phyloP scores from a whole-genome alignment of 2,797 vertebrate species.

The Lepus oiostolus region DNA sequence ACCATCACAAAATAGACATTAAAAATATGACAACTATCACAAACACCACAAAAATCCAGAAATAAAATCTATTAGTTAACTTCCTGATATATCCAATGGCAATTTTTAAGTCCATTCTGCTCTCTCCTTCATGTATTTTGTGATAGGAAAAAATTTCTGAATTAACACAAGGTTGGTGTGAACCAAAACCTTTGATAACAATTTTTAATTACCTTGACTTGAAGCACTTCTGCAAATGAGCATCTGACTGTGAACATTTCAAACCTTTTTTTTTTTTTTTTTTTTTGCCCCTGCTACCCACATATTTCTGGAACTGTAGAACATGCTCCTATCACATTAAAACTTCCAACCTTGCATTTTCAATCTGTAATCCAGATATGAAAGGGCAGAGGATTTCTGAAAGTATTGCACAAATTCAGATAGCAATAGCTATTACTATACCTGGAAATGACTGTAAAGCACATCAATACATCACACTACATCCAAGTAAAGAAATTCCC shows the following conservation, averaged over 20 bases:
- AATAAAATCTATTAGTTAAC: background rate
- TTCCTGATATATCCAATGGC: background rate
- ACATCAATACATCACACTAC: background rate
- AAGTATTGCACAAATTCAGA: background rate
- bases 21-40: constrained; percentile 8
- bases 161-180: background rate
- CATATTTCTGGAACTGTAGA: background rate
- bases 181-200: background rate
- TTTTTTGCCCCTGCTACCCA: background rate
- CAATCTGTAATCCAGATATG: background rate
- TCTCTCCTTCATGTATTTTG: background rate
- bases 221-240: constrained; percentile 34
- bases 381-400: background rate
- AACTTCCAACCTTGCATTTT: background rate
- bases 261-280: background rate
- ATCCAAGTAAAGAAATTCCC: background rate
- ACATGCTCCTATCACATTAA: background rate
- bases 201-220: background rate
- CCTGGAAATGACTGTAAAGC: background rate
- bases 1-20: background rate
- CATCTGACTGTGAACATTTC: background rate
- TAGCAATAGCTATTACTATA: background rate
- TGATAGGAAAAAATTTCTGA: constrained; percentile 45
- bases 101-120: background rate
- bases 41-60: background rate